These are phyloP conservation scores for Tortrix viridana DNA, from an alignment of 2,888 invertebrate genomes.

Conservation along the genomic window DNA sequence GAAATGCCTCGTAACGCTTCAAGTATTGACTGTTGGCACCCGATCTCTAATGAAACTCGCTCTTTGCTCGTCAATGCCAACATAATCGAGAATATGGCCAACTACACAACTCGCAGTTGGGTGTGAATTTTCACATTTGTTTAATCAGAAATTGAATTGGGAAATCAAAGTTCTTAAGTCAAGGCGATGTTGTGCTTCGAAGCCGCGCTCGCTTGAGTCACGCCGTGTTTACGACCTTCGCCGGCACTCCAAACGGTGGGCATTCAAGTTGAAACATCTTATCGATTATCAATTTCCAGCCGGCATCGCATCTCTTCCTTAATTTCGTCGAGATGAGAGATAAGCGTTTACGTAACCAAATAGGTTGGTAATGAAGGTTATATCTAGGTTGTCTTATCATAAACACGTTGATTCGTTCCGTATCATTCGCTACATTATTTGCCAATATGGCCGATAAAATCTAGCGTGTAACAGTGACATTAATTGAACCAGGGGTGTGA, in stretches of 20 bases:
- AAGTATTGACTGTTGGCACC: constrained; percentile 35
- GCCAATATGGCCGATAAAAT: constrained; percentile 12
- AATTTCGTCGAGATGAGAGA: constrained; percentile 28
- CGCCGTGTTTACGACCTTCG: constrained; percentile 18
- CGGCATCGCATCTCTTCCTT: constrained; percentile 19
- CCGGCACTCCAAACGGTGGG: constrained; percentile 4
- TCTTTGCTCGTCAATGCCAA: constrained; percentile 37
- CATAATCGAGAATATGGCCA: constrained; percentile 26
- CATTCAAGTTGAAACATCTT: constrained; percentile 12
- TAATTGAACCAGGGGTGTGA: constrained; percentile 17
- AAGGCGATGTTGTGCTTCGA: constrained; percentile 24
- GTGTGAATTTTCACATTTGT: constrained; percentile 33
- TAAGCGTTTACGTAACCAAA: constrained; percentile 23
- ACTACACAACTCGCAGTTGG: constrained; percentile 22
- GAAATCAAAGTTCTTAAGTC: constrained; percentile 35
- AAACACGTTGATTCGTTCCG: constrained; percentile 9
- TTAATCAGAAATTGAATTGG: constrained; percentile 31
- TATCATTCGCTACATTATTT: constrained; percentile 14
- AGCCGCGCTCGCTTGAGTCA: constrained; percentile 19
- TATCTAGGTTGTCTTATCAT: constrained; percentile 26
- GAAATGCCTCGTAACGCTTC: constrained; percentile 11
- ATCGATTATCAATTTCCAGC: constrained; percentile 27
- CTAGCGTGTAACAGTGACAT: constrained; percentile 13
- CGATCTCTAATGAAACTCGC: constrained; percentile 31
- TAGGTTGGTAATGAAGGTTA: constrained; percentile 25